Base-by-base conservation (phyloP, 2,888 invertebrate species). In the Falcaria lacertinaria region DNA sequence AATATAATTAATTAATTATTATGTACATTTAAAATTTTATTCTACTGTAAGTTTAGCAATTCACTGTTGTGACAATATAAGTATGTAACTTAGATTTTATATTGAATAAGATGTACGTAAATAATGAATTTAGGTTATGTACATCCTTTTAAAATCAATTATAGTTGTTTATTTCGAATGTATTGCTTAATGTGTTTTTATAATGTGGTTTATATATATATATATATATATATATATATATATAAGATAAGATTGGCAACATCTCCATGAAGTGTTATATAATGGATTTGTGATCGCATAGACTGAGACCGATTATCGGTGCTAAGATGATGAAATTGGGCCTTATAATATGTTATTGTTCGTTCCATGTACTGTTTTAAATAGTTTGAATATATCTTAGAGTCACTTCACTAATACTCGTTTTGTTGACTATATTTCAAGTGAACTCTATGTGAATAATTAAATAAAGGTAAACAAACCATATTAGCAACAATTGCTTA, bases 261-360 rank as follows among this genome's bases (percentile, higher is more conserved):
- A 42, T 55, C 41, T 35, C 41, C 40, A 45, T 53, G 45, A 41
- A n/a, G n/a, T n/a, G n/a, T 49, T 54, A 43, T 42, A 49, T 52
- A 44, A 41, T 41, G 54, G 57, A 45, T 56, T 58, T 69, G 68
- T 73, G 68, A 70, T 70, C 51, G 57, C 41, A 57, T 57, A 73
- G 77, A 74, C 75, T 74, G 74, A 76, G 54, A 52, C 43, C 40
- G 55, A 15, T 46, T 47, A 40, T 52, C 48, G 74, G 72, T 73
- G 72, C 72, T 73, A 67, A 43, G 39, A 41, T 22, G 17, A 52
- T 46, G 43, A 46, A 51, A 50, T 47, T 55, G 50, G 53, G 46
- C 65, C 58, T 62, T 64, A 57, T 64, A 54, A 60, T 57, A 45
- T 52, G 44, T 48, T 52, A 59, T 54, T 47, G 58, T 64, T 63